Evolutionary conservation across 2,888 invertebrate species (phyloP).

Genomic region (Elysia crispata): DNA sequence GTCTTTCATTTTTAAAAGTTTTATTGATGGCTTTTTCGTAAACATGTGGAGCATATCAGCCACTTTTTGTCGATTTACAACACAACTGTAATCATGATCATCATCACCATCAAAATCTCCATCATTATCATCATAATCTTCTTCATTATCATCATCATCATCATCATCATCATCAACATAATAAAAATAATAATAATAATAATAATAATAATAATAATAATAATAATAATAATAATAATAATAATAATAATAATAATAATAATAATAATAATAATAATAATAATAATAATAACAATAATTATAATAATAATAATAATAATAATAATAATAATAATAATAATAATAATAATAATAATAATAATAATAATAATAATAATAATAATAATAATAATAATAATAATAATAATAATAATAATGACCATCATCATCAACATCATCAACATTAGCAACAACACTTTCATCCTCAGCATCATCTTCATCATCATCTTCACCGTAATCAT

Average conservation of each 20-base stretch:
- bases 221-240: neutral
- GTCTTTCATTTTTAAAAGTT: no score
- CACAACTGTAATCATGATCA: neutral
- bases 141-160: slow-evolving; percentile 1
- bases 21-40: no score
- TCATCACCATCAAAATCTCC: neutral
- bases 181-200: neutral
- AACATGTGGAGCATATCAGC: no score
- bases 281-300: neutral
- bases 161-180: slow-evolving; percentile 1
- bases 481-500: no score
- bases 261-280: neutral
- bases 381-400: no score
- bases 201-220: neutral
- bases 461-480: no score
- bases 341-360: neutral
- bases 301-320: neutral
- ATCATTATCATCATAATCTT: neutral
- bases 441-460: no score
- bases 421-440: no score
- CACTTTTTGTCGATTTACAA: neutral
- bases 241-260: neutral
- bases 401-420: no score
- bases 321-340: neutral
- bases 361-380: no score